Evolutionary conservation across 2,797 vertebrate genomes (phyloP), one percentile per base, ranked within the genome.

Genomic region (Labeo calbasu): DNA sequence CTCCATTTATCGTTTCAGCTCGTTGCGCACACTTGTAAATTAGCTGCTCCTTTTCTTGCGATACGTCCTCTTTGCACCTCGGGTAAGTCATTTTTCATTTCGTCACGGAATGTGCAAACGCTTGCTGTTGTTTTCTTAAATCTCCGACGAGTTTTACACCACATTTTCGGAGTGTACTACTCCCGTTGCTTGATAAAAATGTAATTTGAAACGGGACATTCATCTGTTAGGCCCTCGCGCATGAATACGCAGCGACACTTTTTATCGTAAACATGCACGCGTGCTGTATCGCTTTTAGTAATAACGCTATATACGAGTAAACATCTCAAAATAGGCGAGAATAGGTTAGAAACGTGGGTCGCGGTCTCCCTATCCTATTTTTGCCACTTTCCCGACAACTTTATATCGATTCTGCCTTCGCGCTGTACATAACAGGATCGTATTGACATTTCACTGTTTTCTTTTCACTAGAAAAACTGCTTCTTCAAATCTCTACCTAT

Each of bases 61-160:
- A 13, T 46, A 32, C 63, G 15, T 63, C 28, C 65, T 79, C 15
- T 77, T 48, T 28, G 15, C 61, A 40, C 23, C 73, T 40, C 25
- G 23, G 87, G 87, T 88, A 85, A 88, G 87, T 88, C 63, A 21
- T 32, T 36, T 40, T 73, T 46, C 23, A 19, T 77, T 50, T 59
- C 21, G 21, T 19, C 13, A 46, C 53, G 28, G 15, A n/a, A 6
- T 28, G 51, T 53, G 28, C 14, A 25, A 50, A 19, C 46, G 32
- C 1, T 75, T 75, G 3, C 59, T 57, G 11, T 55, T 57, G 79
- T 65, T 78, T 78, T 73, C 43, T 12, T 28, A 69, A 40, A 65
- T 72, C 59, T 50, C 14, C 76, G 73, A 84, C 28, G 40, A 77
- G 73, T 83, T 81, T 85, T 25, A 7, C 17, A 12, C 50, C 51